Evolutionary conservation across 2,113 vertebrate genomes (phyloP), one percentile per base, ranked within the genome.

Genomic region (Bubo bubo): DNA sequence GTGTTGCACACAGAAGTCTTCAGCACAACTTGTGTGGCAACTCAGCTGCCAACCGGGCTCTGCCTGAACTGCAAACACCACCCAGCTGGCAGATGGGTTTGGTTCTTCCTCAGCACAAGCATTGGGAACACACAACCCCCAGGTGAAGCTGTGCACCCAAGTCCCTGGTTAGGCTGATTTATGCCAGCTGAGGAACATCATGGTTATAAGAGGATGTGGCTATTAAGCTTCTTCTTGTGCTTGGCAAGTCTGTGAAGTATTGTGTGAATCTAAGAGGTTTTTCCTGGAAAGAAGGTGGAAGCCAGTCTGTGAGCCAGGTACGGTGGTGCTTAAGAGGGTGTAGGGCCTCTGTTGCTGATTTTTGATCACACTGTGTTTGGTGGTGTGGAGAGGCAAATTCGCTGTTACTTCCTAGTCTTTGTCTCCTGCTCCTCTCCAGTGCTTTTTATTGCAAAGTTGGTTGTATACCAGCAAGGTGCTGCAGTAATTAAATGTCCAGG

Each of bases 221-320:
- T 6, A 67, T 0, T 0, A 2, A 2, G 0, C 0, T 17, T 30
- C 6, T 1, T 2, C 16, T 37, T 7, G 12, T 26, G 8, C 9
- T 10, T 81, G 21, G 14, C 0, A 8, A 19, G 4, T 5, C 5
- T 23, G 1, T 8, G 32, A 9, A 28, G n/a, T 0, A 0, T 4
- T 8, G 1, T 22, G 10, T 30, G n/a, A 2, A 28, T 17, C 16
- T 9, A 35, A 41, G 70, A 66, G 26, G 43, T 16, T 71, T 62
- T 41, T 50, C 20, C n/a, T 71, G 34, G 56, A 11, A 70, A 39
- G 26, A n/a, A 56, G 47, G 18, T 19, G 9, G 37, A 43, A 80
- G 2, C 17, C 8, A 30, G 9, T 7, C 39, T 41, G 4, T 32
- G 45, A 84, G 39, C 4, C 37, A 75, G 73, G 84, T 64, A 49